Evolutionary conservation across 1,140 invertebrate species (phyloP).

Genomic region (Uloborus diversus): DNA sequence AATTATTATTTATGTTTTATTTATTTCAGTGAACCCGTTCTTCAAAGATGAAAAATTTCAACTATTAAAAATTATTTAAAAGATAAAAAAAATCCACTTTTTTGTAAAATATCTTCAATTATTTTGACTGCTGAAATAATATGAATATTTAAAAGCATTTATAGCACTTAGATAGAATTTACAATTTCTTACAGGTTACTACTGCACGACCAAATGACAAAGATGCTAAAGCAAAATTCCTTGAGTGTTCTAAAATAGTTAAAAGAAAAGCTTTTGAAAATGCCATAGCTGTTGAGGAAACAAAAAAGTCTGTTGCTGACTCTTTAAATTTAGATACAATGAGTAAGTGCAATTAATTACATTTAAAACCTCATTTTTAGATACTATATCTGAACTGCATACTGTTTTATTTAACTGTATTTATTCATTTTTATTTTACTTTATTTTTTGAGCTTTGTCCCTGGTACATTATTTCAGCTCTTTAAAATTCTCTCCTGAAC

Average conservation of each 20-base stretch:
- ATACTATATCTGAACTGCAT: background rate
- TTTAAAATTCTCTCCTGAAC: too few species aligned
- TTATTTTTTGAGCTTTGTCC: too few species aligned
- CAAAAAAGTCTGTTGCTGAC: constrained; percentile 85
- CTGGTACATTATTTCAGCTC: too few species aligned
- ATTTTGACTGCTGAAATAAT: too few species aligned
- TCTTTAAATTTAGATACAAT: constrained; percentile 88
- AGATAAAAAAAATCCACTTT: too few species aligned
- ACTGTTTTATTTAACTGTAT: too few species aligned
- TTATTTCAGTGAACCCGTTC: background rate
- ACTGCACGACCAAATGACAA: constrained; percentile 91
- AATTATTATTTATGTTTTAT: background rate
- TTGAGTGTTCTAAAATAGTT: constrained; percentile 96
- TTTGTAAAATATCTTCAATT: too few species aligned
- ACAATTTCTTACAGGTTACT: constrained; percentile 74
- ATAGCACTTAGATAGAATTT: too few species aligned
- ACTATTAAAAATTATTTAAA: too few species aligned
- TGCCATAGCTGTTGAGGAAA: constrained; percentile 93
- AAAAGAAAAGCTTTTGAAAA: constrained; percentile 95
- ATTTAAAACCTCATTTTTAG: background rate
- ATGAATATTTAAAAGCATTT: too few species aligned
- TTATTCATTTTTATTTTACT: too few species aligned
- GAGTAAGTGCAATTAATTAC: constrained; percentile 73
- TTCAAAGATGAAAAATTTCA: too few species aligned
- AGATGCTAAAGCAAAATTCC: constrained; percentile 92